Base-by-base conservation (phyloP, 2,888 invertebrate species). In the Lordiphosa fenestrarum region DNA sequence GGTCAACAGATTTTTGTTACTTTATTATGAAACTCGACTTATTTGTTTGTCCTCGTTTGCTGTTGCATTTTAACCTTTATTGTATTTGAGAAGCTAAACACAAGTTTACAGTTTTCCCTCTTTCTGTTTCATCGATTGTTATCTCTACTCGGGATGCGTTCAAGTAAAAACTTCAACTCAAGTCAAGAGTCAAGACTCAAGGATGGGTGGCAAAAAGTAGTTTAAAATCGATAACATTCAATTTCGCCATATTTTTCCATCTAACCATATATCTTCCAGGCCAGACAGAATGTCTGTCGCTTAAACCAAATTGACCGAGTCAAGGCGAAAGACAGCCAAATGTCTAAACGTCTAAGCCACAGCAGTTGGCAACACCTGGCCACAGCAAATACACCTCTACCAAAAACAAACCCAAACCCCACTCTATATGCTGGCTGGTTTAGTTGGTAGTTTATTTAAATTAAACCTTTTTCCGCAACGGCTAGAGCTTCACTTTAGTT, bases 11-110 rank as follows among this genome's bases (percentile, higher is more conserved):
- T 81, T 77, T 84, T 76, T 80, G 81, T 81, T 73, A 76, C 84
- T 77, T 80, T 80, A 80, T 81, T 76, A 80, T 81, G 71, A 75
- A 80, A 68, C 77, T 68, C 68, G 68, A 66, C 77, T 72, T 83
- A 75, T 80, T 67, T 70, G 70, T 76, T 59, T 62, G 63, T 50
- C 69, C n/a, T 53, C 47, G 40, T 65, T 53, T 59, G 51, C 53
- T 60, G 56, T 53, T 66, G 73, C 62, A 61, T 71, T 67, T 63
- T 61, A 71, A 64, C 56, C 74, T 44, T 64, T 44, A 61, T 74
- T 74, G 68, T 71, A 51, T 30, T 9, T 30, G 30, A 30, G 30
- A 30, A 30, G 30, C 30, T 30, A 30, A 30, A 9, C 30, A 6
- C 6, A 30, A 30, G 30, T 30, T 30, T 30, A 30, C 30, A 9